phyloP scores from a whole-genome alignment of 2,797 vertebrate species.

The Enteromius anoplus region DNA sequence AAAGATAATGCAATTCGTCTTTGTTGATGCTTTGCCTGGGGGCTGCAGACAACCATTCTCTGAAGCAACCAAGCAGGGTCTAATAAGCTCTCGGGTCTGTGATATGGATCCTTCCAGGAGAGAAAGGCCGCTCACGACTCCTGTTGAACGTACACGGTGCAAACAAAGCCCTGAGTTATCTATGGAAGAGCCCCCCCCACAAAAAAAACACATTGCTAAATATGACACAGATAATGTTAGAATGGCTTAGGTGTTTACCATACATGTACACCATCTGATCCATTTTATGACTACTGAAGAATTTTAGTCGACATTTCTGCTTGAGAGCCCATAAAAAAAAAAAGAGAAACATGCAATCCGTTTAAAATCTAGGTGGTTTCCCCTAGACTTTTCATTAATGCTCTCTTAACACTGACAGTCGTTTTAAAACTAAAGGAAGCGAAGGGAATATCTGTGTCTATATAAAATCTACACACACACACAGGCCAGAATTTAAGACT shows the following conservation, averaged over 20 bases:
- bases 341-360: neutral
- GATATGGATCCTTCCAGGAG: conserved; percentile 65
- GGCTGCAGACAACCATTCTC: conserved; percentile 75
- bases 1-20: conserved; percentile 78
- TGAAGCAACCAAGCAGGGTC: conserved; percentile 73
- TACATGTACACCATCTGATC: neutral
- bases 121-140: conserved; percentile 25
- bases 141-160: conserved; percentile 2
- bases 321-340: neutral
- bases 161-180: conserved; percentile 40
- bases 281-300: neutral
- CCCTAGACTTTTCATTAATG: neutral
- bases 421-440: neutral
- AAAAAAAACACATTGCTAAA: conserved; percentile 6
- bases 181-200: neutral
- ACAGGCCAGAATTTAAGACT: neutral
- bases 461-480: neutral
- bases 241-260: conserved; percentile 22
- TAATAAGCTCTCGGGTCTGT: conserved; percentile 74
- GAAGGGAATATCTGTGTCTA: neutral
- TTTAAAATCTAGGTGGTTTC: neutral
- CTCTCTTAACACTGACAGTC: neutral
- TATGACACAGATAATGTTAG: conserved; percentile 20
- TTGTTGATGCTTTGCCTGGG: conserved; percentile 71
- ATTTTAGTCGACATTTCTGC: neutral